Conservation (phyloP, 1,140 invertebrate genomes). For the Drosophila nebulosa region DNA sequence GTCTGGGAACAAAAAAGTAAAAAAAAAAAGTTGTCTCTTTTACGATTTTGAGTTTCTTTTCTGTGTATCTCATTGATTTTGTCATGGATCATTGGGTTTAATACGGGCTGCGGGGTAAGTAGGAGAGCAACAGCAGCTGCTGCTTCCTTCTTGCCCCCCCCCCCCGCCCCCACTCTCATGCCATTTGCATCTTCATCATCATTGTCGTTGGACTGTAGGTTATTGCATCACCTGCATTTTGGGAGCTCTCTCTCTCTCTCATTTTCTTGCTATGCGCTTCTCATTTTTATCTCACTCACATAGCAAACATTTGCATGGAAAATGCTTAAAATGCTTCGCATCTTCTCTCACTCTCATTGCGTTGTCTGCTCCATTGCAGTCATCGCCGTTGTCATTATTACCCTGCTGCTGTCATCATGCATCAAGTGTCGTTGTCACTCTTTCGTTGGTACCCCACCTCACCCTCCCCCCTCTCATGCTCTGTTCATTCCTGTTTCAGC, state of each 20-base stretch:
- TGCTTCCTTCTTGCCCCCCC: neutral
- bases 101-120: neutral
- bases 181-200: neutral
- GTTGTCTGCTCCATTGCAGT: slow-evolving; percentile 65
- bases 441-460: neutral
- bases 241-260: neutral
- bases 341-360: slow-evolving; percentile 31
- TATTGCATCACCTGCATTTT: slow-evolving; percentile 40
- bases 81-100: slow-evolving; percentile 1
- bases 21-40: neutral
- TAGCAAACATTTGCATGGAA: slow-evolving; percentile 74
- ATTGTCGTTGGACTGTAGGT: slow-evolving; percentile 25
- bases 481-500: neutral
- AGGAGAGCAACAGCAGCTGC: neutral
- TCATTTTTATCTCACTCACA: slow-evolving; percentile 67
- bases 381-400: slow-evolving; percentile 70
- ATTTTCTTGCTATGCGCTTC: too few relatives aligned
- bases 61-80: slow-evolving; percentile 4
- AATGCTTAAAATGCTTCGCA: slow-evolving; percentile 64
- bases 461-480: neutral
- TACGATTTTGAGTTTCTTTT: neutral
- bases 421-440: slow-evolving; percentile 72
- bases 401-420: slow-evolving; percentile 73
- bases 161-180: too few relatives aligned
- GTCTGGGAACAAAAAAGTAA: too few relatives aligned